Base-by-base conservation (phyloP, 1,140 invertebrate species). In the Cephus cinctus region DNA sequence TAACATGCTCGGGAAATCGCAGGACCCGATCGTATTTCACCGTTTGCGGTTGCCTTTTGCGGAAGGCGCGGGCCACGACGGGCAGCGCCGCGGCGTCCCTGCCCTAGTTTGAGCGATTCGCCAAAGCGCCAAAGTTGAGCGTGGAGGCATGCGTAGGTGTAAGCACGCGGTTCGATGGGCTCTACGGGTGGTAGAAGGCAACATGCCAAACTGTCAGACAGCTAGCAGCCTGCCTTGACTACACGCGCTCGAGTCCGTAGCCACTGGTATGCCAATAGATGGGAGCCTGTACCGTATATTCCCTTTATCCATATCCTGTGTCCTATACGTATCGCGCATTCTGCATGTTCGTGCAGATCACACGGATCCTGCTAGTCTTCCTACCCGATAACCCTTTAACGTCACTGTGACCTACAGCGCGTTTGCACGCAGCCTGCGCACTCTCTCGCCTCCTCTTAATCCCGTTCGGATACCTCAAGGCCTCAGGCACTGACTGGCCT, bases 151-250 rank as follows among this genome's bases (percentile, higher is more conserved):
- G 46, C 22, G 36, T 5, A 14, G 14, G 21, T 46, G 52, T 50
- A 41, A 40, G 44, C 44, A 56, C 51, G 47, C 41, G 50, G 46
- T 52, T 43, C 53, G 41, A 35, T 47, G 44, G 21, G 35, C 46
- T 36, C 6, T n/a, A 6, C 4, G 18, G 44, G 19, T 42, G 47
- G 43, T 52, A 42, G 61, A 63, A 65, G 60, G 62, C 62, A 65
- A 61, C 62, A 63, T 65, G 62, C 60, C 60, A 65, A 65, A 63
- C 62, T 63, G 62, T 65, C 61, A 64, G 57, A 56, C 45, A 64
- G 48, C 49, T 54, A 49, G 57, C 44, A 43, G 39, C 34, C 32
- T 48, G 54, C 54, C 45, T 36, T 42, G 45, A 47, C 59, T 11
- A 65, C 62, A 61, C 55, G 46, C 63, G 62, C 63, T 59, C 36